Evolutionary conservation across 1,140 invertebrate genomes (phyloP).

Genomic region (Drosophila takahashii): DNA sequence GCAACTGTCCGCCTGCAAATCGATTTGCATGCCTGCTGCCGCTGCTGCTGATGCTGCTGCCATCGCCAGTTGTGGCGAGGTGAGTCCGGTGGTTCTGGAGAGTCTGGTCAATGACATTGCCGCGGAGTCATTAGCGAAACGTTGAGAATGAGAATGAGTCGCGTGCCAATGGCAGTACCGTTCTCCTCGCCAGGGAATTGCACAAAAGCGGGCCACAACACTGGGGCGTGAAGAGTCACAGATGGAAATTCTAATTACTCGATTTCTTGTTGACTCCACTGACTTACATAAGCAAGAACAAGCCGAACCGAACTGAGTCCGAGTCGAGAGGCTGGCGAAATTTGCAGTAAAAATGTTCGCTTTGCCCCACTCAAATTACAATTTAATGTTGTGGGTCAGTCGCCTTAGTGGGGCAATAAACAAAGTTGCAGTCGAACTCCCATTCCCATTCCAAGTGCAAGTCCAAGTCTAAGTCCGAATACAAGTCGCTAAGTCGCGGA

Average conservation of each 20-base stretch:
- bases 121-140: conserved; percentile 39
- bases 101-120: conserved; percentile 43
- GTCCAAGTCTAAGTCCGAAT: conserved; percentile 5
- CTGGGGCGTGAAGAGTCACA: conserved; percentile 69
- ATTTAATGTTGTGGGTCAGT: conserved; percentile 81
- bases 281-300: conserved; percentile 54
- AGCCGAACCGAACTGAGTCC: background rate
- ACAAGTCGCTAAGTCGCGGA: conserved; percentile 38
- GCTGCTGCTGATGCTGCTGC: conserved; percentile 12
- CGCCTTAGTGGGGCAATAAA: conserved; percentile 80
- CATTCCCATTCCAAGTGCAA: conserved; percentile 16
- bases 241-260: conserved; percentile 72
- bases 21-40: conserved; percentile 63
- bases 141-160: conserved; percentile 43
- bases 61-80: conserved; percentile 13
- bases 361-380: conserved; percentile 80
- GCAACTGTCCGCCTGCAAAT: conserved; percentile 67
- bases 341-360: conserved; percentile 71
- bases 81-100: background rate
- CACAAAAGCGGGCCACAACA: conserved; percentile 38
- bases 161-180: conserved; percentile 51
- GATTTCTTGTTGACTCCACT: conserved; percentile 46
- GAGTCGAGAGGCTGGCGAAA: conserved; percentile 35
- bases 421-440: conserved; percentile 54
- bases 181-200: conserved; percentile 18